Evolutionary conservation across 2,888 invertebrate genomes (phyloP), one percentile per base, ranked within the genome.

Genomic region (Drosophila paranaensis): DNA sequence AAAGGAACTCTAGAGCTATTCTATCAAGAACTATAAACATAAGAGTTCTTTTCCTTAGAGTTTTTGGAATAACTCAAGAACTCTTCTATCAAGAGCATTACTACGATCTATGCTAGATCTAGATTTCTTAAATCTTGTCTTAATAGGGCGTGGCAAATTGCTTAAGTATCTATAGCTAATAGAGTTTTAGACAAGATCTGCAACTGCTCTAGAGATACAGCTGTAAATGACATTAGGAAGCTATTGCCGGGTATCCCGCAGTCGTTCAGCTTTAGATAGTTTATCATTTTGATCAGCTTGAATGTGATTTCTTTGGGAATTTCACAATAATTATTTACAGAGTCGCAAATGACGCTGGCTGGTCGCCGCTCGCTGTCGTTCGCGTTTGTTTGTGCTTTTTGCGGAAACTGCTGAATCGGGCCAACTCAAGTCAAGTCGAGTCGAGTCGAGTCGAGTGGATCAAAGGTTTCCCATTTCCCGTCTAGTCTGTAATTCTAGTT

Each of bases 281-380:
- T 30, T 1, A 6, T 11, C 16, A 11, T 50, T 50, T 33, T 50
- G 0, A 33, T 50, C 48, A 50, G 48, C 30, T 30, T n/a, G 48
- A 10, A 10, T 65, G 61, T 33, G 63, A 69, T 68, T 62, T 62
- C 16, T 62, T 62, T 42, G 42, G 57, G 60, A 57, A 43, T 65
- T 65, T 60, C 37, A 40, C 39, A 56, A 57, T 73, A 65, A 64
- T 68, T 72, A 69, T 74, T 69, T 72, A 68, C 68, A 60, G 8
- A 43, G 46, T 25, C 16, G 46, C 13, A 37, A 16, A 16, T 39
- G 58, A 39, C 27, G 58, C 58, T 37, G 33, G 57, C 11, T n/a
- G n/a, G n/a, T n/a, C n/a, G n/a, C n/a, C n/a, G n/a, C n/a, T n/a
- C 56, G 43, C 30, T 45, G 43, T n/a, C 56, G 43, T 16, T 30